A percentile compares a stretch with the other conserved stretches of the same genome.
phyloP scores from a whole-genome alignment of 2,797 vertebrate genomes.

The Petrocephalus sullivani region DNA sequence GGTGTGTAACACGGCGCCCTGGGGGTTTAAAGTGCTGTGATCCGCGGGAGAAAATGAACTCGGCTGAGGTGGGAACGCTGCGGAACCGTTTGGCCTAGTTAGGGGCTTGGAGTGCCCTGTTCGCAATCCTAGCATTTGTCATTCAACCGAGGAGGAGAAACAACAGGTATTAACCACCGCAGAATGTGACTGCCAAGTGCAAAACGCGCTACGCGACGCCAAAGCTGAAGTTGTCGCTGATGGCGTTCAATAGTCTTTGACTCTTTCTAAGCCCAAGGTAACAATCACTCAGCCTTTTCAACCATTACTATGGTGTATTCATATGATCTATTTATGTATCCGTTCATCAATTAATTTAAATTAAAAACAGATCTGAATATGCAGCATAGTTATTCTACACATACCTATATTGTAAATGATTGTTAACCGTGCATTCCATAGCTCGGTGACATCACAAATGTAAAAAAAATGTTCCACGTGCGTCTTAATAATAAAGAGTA shows the following conservation, averaged over 20 bases:
- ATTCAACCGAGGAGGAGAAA: slow-evolving; percentile 37
- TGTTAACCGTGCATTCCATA: background rate
- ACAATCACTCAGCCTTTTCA: background rate
- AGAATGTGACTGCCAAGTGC: slow-evolving; percentile 39
- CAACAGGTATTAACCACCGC: slow-evolving; percentile 44
- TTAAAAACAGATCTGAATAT: background rate
- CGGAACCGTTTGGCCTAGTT: slow-evolving; percentile 36
- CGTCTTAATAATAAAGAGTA: background rate
- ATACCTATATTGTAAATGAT: background rate
- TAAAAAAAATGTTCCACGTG: background rate
- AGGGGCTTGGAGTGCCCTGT: slow-evolving; percentile 29
- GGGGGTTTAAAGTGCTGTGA: slow-evolving; percentile 25
- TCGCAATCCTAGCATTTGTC: slow-evolving; percentile 45
- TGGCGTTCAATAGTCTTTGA: background rate
- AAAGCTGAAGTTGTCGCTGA: slow-evolving; percentile 28
- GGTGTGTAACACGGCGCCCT: slow-evolving; percentile 45
- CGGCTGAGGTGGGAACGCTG: slow-evolving; percentile 24
- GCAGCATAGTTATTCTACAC: background rate
- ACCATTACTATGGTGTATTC: background rate
- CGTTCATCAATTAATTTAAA: background rate
- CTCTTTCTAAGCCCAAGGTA: background rate
- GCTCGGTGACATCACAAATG: background rate
- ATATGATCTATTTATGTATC: background rate
- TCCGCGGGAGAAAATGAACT: slow-evolving; percentile 29
- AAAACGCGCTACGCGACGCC: slow-evolving; percentile 33